Evolutionary conservation across 2,888 invertebrate species (phyloP).

Genomic region (Nasonia oneida): DNA sequence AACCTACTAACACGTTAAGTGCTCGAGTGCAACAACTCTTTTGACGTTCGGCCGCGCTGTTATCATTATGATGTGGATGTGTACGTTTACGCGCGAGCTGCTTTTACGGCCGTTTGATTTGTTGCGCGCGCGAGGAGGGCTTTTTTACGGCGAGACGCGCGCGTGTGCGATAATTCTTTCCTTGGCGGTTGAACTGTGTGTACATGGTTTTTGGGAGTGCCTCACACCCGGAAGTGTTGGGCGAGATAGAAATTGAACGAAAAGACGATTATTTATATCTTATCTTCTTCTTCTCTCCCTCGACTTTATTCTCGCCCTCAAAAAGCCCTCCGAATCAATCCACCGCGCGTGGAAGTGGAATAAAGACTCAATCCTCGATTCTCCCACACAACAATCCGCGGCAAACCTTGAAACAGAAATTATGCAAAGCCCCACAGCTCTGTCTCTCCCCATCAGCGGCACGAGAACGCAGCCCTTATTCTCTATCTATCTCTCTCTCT

Average conservation of each 20-base stretch:
- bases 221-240: not conserved
- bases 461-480: not conserved
- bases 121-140: not conserved
- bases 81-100: not conserved
- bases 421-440: slow-evolving; percentile 22
- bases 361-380: not conserved
- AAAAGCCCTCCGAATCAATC: not conserved
- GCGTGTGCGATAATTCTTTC: not conserved
- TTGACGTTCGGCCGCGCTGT: slow-evolving; percentile 9
- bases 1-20: slow-evolving; percentile 59
- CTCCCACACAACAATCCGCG: not conserved
- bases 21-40: not conserved
- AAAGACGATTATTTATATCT: too few species aligned
- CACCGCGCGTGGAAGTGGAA: not conserved
- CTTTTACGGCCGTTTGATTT: slow-evolving; percentile 12
- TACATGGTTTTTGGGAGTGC: too few species aligned
- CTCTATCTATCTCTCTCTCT: too few species aligned
- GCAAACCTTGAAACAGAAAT: slow-evolving; percentile 53
- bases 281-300: too few species aligned
- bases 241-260: too few species aligned
- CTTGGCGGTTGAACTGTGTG: too few species aligned
- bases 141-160: not conserved
- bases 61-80: not conserved
- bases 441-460: not conserved
- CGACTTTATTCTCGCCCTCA: too few species aligned